A percentile compares a stretch with the other conserved stretches of the same genome.
These are phyloP conservation scores for Tokudaia tokunoshimensis DNA, from an alignment of 2,797 vertebrate species.

Conservation along the genomic window DNA sequence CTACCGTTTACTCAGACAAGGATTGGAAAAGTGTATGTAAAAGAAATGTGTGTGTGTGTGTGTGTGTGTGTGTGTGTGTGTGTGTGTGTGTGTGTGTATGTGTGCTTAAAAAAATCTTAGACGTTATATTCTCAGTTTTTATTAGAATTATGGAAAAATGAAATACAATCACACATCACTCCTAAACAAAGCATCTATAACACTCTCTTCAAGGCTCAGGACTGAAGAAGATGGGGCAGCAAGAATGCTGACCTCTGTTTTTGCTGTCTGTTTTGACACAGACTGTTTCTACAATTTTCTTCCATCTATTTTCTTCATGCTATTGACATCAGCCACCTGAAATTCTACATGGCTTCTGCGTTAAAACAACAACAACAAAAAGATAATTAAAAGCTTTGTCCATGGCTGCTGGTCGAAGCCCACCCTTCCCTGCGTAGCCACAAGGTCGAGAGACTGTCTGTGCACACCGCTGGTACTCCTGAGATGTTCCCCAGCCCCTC, in stretches of 20 bases:
- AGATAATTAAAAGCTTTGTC: background rate
- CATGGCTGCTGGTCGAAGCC: background rate
- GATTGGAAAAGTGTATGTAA: background rate
- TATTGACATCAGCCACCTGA: background rate
- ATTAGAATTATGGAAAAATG: background rate
- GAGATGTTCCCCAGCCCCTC: background rate
- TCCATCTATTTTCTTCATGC: background rate
- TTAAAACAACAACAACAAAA: background rate
- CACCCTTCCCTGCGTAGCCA: background rate
- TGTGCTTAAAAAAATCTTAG: background rate
- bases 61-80: background rate
- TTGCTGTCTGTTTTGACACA: background rate
- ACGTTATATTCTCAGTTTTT: background rate
- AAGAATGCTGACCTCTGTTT: background rate
- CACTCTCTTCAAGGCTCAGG: background rate
- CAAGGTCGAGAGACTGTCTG: background rate
- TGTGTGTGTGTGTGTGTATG: background rate
- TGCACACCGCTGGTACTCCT: background rate
- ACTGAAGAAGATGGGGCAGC: background rate
- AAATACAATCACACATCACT: background rate
- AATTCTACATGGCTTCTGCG: background rate
- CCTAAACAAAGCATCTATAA: background rate
- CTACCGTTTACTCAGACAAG: background rate
- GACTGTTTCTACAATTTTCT: background rate
- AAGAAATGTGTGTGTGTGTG: background rate